These are phyloP conservation scores for Cuniculus paca DNA, from an alignment of 2,797 vertebrate genomes.

Conservation along the genomic window DNA sequence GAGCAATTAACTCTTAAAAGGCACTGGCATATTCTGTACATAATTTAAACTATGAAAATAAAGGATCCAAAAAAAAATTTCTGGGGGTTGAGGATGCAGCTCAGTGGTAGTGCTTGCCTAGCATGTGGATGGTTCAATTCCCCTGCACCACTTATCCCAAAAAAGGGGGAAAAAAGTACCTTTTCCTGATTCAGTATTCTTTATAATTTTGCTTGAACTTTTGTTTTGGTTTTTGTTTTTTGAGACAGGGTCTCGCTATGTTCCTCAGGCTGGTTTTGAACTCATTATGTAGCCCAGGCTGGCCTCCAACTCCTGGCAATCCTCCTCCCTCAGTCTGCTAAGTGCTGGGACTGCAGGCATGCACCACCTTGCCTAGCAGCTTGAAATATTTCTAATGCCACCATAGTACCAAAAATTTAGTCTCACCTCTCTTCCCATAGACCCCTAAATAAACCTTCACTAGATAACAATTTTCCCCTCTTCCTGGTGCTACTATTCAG, in stretches of 20 bases:
- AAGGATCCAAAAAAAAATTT: neutral
- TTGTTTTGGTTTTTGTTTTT: neutral
- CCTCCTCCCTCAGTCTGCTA: neutral
- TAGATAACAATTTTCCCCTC: neutral
- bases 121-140: neutral
- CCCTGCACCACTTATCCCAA: neutral
- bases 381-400: neutral
- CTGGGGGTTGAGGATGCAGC: neutral
- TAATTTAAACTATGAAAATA: neutral
- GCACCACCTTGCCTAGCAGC: neutral
- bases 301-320: neutral
- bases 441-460: neutral
- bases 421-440: neutral
- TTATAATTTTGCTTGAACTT: neutral
- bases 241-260: neutral
- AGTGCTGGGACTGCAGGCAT: neutral
- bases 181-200: neutral
- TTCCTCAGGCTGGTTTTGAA: too few species aligned
- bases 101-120: neutral
- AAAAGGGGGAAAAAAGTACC: neutral
- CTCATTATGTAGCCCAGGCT: too few species aligned
- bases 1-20: neutral
- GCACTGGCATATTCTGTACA: neutral
- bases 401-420: neutral
- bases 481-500: neutral